Evolutionary conservation across 1,140 invertebrate genomes (phyloP), one percentile per base, ranked within the genome.

Genomic region (Dufourea novaeangliae): DNA sequence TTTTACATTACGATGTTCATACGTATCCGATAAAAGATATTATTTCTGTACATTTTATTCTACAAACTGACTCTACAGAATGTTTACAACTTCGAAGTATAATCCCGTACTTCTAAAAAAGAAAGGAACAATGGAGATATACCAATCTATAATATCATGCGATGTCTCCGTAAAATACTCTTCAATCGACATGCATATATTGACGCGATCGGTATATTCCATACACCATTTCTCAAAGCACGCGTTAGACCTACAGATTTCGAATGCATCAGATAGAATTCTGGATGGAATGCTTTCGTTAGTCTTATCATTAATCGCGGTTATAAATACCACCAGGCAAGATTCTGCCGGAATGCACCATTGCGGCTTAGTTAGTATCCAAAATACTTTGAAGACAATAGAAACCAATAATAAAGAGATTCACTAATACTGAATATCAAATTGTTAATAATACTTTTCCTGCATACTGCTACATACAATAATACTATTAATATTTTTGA

Each of bases 1-100:
- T 84, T 66, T 84, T 85, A 85, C 83, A 85, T 54, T 71, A 83
- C 84, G 68, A 80, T 84, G 72, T 85, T 84, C 78, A 84, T 84
- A 66, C 77, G 80, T 83, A 68, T 37, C 34, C 34, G 27, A 22
- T 67, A 72, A 83, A 71, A 82, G 69, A 84, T 84, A 84, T 68
- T 14, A 57, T 79, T 75, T 83, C 78, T 84, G 79, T 84, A 83
- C 82, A 84, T 41, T 71, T 64, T 85, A 85, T 81, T 78, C 79
- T 85, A 85, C 74, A 84, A 84, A 81, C 52, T 56, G 73, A 80
- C 22, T 81, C 70, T 84, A 81, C 41, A 78, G 56, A 68, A 72
- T 34, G 32, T 75, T 67, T 67, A 63, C 37, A 83, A 56, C 68
- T 68, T 46, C 29, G 44, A 46, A n/a, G 46, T 71, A 83, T 64